Percentiles rank a stretch among this genome's conserved stretches.
phyloP scores from a whole-genome alignment of 2,888 invertebrate species.

The Choristoneura rosaceana region DNA sequence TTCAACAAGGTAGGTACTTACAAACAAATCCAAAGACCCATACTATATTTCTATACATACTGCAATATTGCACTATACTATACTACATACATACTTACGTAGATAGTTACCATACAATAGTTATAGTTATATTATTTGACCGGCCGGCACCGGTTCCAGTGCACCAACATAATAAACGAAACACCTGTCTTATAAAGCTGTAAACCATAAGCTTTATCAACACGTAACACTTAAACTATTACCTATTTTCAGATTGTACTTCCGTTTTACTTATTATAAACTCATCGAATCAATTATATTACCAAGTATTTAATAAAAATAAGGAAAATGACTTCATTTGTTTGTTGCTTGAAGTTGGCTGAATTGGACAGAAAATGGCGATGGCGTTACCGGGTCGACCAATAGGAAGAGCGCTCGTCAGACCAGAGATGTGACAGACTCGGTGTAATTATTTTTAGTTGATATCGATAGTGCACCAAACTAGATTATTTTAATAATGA shows the following conservation, averaged over 20 bases:
- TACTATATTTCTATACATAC: no score
- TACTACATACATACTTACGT: not conserved
- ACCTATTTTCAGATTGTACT: not conserved
- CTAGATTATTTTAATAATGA: not conserved
- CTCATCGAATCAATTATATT: not conserved
- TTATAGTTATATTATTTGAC: constrained; percentile 45
- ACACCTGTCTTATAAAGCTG: constrained; percentile 57
- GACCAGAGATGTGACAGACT: constrained; percentile 48
- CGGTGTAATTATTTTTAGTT: constrained; percentile 4
- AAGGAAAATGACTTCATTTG: constrained; percentile 14
- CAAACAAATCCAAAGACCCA: no score
- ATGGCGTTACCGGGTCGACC: constrained; percentile 51
- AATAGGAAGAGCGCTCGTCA: constrained; percentile 58
- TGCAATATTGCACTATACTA: not conserved
- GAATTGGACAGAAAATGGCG: constrained; percentile 55
- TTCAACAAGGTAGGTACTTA: no score
- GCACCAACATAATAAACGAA: constrained; percentile 58
- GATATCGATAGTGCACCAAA: constrained; percentile 58
- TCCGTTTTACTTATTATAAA: not conserved
- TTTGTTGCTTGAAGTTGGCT: constrained; percentile 59
- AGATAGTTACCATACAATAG: constrained; percentile 8
- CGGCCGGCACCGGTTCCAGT: constrained; percentile 51
- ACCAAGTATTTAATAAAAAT: not conserved
- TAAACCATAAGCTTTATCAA: not conserved
- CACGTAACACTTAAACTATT: not conserved